A percentile compares a stretch with the other conserved stretches of the same genome.
Conservation (phyloP, 2,797 vertebrate genomes). For the Artibeus jamaicensis region DNA sequence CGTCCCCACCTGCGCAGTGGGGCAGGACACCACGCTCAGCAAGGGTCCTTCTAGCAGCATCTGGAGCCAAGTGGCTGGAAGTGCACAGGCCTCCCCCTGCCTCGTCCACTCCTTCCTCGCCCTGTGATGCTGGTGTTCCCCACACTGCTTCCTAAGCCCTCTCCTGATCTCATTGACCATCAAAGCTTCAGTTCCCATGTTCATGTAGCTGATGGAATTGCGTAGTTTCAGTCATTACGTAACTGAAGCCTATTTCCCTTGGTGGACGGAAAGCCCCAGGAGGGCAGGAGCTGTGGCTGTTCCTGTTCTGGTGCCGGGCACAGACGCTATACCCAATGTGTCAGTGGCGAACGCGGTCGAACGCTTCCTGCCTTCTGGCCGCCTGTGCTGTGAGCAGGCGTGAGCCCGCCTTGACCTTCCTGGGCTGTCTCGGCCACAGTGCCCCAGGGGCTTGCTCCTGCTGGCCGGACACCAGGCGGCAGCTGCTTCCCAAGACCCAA, state of each 20-base stretch:
- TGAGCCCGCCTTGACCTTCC: not conserved
- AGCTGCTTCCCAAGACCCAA: not conserved
- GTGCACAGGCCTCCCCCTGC: not conserved
- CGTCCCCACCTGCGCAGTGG: not conserved
- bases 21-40: rapidly evolving
- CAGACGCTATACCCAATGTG: rapidly evolving
- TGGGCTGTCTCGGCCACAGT: rapidly evolving
- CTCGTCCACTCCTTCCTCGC: not conserved
- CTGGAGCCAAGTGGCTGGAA: not conserved
- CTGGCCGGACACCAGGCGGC: rapidly evolving
- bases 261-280: rapidly evolving
- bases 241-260: not conserved
- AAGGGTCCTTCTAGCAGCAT: rapidly evolving
- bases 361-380: not conserved
- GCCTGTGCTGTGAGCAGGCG: not conserved
- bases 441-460: not conserved
- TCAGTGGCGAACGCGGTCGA: rapidly evolving
- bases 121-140: no score
- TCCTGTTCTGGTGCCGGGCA: not conserved
- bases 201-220: not conserved
- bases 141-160: not conserved
- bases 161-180: not conserved
- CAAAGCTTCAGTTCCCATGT: rapidly evolving
- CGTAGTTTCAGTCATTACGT: rapidly evolving
- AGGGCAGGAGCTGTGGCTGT: not conserved